Evolutionary conservation across 2,113 vertebrate species (phyloP).

Genomic region (Takifugu bimaculatus): DNA sequence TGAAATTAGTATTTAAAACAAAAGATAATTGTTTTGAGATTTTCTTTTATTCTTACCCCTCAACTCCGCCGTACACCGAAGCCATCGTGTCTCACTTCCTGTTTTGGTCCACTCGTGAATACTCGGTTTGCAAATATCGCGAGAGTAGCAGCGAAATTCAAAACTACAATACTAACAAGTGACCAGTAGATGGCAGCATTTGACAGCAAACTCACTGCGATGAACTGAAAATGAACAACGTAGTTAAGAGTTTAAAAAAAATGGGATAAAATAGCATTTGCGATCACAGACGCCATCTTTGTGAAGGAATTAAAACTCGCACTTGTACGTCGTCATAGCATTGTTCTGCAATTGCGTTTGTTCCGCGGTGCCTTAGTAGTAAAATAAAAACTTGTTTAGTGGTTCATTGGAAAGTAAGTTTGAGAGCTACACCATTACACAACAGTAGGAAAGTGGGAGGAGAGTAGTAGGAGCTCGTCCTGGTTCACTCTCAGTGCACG

Average conservation of each 20-base stretch:
- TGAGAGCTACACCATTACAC: slow-evolving; percentile 34
- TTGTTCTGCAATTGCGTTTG: too few species aligned
- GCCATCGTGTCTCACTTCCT: slow-evolving; percentile 60
- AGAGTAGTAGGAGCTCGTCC: slow-evolving; percentile 16
- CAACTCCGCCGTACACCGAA: slow-evolving; percentile 66
- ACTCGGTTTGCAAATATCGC: slow-evolving; percentile 31
- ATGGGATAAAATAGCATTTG: too few species aligned
- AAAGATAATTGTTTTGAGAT: not conserved
- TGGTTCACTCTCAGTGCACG: slow-evolving; percentile 17
- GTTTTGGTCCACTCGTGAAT: slow-evolving; percentile 14
- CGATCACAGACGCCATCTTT: too few species aligned
- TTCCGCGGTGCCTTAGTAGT: too few species aligned
- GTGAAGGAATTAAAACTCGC: too few species aligned
- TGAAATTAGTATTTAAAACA: not conserved
- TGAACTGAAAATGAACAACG: too few species aligned
- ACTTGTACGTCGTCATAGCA: too few species aligned
- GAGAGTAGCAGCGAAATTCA: slow-evolving; percentile 1
- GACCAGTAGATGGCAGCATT: slow-evolving; percentile 27
- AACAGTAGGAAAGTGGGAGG: slow-evolving; percentile 45
- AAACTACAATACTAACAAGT: not conserved
- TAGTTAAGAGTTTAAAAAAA: too few species aligned
- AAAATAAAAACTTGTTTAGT: too few species aligned
- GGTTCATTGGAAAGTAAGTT: not conserved
- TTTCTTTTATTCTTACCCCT: slow-evolving; percentile 59
- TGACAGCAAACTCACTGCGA: not conserved